Evolutionary conservation across 2,888 invertebrate species (phyloP).

Genomic region (Alloplasta piceator): DNA sequence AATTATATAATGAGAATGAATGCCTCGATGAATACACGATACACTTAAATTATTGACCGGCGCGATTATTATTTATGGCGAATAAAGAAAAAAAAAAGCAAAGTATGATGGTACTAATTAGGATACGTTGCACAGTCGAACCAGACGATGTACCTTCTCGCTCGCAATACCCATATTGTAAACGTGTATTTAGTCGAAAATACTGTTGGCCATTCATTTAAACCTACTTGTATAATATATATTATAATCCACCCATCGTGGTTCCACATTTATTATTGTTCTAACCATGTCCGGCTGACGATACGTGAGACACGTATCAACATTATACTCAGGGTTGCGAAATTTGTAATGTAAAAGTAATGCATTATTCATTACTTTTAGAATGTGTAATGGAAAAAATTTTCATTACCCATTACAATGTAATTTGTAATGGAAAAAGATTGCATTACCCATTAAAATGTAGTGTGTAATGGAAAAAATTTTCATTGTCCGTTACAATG

Average conservation of each 20-base stretch:
- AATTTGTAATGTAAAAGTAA: too few relatives aligned
- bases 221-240: slow-evolving; percentile 75
- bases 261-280: slow-evolving; percentile 48
- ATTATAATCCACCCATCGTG: slow-evolving; percentile 42
- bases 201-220: slow-evolving; percentile 77
- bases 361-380: too few relatives aligned
- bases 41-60: slow-evolving; percentile 22
- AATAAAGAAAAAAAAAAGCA: slow-evolving; percentile 39
- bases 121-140: slow-evolving; percentile 55
- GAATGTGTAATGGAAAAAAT: too few relatives aligned
- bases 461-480: too few relatives aligned
- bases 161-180: slow-evolving; percentile 58
- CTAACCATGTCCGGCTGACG: slow-evolving; percentile 58
- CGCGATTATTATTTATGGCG: slow-evolving; percentile 57
- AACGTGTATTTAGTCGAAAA: slow-evolving; percentile 54
- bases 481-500: too few relatives aligned
- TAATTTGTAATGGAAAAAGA: too few relatives aligned
- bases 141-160: slow-evolving; percentile 60
- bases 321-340: too few relatives aligned
- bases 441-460: too few relatives aligned
- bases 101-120: slow-evolving; percentile 65
- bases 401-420: too few relatives aligned
- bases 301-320: slow-evolving; percentile 71
- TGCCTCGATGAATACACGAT: slow-evolving; percentile 46
- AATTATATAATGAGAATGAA: slow-evolving; percentile 12